Conservation (phyloP, 2,113 vertebrate genomes). For the Eptatretus burgeri region DNA sequence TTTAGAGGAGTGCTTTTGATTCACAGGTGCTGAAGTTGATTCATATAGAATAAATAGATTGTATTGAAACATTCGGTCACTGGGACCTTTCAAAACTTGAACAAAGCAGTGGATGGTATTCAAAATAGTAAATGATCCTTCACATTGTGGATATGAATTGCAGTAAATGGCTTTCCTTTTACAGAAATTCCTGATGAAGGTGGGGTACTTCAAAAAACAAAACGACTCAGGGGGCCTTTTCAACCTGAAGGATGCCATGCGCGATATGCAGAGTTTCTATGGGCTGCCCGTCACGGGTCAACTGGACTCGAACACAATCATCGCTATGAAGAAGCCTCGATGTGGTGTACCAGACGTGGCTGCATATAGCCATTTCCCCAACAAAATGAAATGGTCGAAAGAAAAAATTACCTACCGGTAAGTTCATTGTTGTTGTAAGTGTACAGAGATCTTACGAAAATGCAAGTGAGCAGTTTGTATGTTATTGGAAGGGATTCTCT, state of each 20-base stretch:
- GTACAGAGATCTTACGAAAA: too few relatives aligned
- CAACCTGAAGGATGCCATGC: not conserved
- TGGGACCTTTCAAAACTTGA: too few relatives aligned
- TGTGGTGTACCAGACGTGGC: slow-evolving; percentile 2
- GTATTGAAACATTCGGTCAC: too few relatives aligned
- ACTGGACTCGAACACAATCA: not conserved
- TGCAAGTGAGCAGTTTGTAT: too few relatives aligned
- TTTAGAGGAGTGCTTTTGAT: too few relatives aligned
- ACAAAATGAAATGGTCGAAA: slow-evolving; percentile 2
- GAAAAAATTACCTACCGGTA: slow-evolving; percentile 1
- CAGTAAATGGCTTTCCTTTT: too few relatives aligned
- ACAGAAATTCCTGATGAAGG: not conserved
- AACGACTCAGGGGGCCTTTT: not conserved
- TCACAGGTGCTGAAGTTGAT: too few relatives aligned
- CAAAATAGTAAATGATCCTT: too few relatives aligned
- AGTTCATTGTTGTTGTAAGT: not conserved
- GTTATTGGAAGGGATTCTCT: too few relatives aligned
- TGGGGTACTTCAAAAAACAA: not conserved
- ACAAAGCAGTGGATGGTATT: too few relatives aligned
- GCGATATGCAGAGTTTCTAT: not conserved
- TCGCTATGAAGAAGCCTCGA: not conserved
- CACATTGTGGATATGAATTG: too few relatives aligned
- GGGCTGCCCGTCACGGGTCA: not conserved
- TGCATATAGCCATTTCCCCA: slow-evolving; percentile 1
- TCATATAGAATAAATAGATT: too few relatives aligned